Conservation (phyloP, 2,113 vertebrate species). For the Xyliphius kryptos region DNA sequence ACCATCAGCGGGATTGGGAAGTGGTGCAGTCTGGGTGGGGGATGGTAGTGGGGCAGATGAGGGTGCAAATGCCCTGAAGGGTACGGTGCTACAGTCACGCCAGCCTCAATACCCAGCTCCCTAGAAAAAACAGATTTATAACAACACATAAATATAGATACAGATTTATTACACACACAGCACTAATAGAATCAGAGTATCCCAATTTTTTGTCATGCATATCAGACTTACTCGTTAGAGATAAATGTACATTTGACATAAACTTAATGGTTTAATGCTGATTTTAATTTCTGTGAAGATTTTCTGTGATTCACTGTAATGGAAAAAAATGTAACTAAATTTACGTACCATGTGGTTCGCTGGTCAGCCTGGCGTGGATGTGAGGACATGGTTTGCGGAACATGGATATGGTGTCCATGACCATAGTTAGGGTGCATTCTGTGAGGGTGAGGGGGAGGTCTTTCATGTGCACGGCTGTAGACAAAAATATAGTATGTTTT, state of each 20-base stretch:
- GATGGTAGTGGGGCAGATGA: conserved; percentile 92
- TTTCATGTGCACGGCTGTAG: conserved; percentile 87
- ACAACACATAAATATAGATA: conserved; percentile 3
- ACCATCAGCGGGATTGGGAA: conserved; percentile 94
- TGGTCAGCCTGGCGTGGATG: conserved; percentile 92
- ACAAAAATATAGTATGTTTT: conserved; percentile 4
- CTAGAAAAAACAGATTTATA: conserved; percentile 52
- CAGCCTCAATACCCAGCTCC: conserved; percentile 95
- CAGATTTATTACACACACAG: background rate
- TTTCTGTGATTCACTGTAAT: too few species aligned
- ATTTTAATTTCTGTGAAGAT: too few species aligned
- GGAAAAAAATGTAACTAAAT: too few species aligned
- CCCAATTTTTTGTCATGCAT: too few species aligned
- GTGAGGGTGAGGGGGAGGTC: conserved; percentile 93
- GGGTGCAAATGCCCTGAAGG: conserved; percentile 89
- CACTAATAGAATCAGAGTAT: too few species aligned
- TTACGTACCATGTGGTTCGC: conserved; percentile 85
- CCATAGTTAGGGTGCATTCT: conserved; percentile 99
- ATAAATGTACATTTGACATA: too few species aligned
- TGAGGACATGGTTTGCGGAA: conserved; percentile 98
- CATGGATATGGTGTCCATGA: conserved; percentile 97
- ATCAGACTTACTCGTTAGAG: too few species aligned
- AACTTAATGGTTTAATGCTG: too few species aligned
- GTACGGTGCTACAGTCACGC: conserved; percentile 87
- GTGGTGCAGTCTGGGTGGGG: conserved; percentile 93